Percentiles rank a stretch among this genome's conserved stretches.
Evolutionary conservation across 2,888 invertebrate species (phyloP).

Genomic region (Opisthograptis luteolata): DNA sequence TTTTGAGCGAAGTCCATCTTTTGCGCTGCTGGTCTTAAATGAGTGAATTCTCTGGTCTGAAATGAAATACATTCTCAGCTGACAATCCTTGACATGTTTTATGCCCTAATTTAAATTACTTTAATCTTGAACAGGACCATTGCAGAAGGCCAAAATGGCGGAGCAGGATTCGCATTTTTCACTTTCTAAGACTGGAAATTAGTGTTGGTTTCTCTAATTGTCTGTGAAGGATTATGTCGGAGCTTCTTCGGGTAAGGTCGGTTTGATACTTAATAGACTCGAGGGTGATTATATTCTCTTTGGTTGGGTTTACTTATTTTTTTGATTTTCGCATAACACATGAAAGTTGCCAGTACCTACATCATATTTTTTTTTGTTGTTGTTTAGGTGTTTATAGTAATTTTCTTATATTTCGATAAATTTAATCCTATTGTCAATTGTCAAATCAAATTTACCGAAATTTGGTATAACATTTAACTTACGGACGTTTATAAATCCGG

Average conservation of each 20-base stretch:
- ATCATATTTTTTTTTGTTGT: too few species aligned
- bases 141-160: conserved; percentile 54
- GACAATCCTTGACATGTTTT: conserved; percentile 70
- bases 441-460: too few species aligned
- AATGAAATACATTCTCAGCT: conserved; percentile 66
- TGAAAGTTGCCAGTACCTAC: too few species aligned
- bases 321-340: too few species aligned
- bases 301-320: too few species aligned
- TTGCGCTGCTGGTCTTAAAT: not conserved
- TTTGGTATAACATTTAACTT: too few species aligned
- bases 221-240: conserved; percentile 42
- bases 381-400: too few species aligned
- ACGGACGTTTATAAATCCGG: too few species aligned
- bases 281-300: too few species aligned
- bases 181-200: conserved; percentile 58
- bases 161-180: conserved; percentile 60
- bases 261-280: not conserved
- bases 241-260: not conserved
- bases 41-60: conserved; percentile 45
- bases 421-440: too few species aligned
- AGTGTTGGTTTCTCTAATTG: conserved; percentile 58
- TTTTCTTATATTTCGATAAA: too few species aligned
- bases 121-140: conserved; percentile 50
- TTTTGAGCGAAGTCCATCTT: too few species aligned
- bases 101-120: conserved; percentile 14